Percentiles rank a stretch among this genome's conserved stretches.
Conservation (phyloP, 2,888 invertebrate species). For the Caradrina clavipalpis region DNA sequence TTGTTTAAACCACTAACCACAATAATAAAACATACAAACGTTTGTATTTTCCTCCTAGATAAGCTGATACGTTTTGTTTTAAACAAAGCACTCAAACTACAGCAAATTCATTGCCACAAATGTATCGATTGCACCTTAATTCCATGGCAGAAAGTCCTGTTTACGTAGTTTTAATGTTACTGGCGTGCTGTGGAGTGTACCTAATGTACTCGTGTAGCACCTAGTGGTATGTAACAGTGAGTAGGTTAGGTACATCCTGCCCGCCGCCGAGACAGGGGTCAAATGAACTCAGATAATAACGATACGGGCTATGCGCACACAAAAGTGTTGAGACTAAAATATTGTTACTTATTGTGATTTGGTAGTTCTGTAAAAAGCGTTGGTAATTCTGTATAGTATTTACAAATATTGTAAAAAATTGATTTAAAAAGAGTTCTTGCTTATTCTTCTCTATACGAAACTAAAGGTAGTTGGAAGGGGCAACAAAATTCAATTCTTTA, state of each 20-base stretch:
- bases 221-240: conserved; percentile 42
- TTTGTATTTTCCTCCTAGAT: conserved; percentile 39
- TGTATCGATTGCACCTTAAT: not conserved
- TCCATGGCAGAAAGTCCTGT: not conserved
- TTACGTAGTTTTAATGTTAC: not conserved
- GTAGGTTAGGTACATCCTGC: conserved; percentile 69
- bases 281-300: conserved; percentile 76
- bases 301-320: conserved; percentile 49
- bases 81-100: conserved; percentile 1
- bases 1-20: conserved; percentile 1
- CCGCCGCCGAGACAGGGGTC: conserved; percentile 74
- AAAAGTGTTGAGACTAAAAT: conserved; percentile 55
- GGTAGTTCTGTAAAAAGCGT: no score
- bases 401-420: no score
- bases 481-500: no score
- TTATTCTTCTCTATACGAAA: no score
- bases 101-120: not conserved
- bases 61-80: conserved; percentile 8
- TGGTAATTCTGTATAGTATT: no score
- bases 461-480: no score
- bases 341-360: no score
- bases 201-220: conserved; percentile 28
- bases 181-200: conserved; percentile 16
- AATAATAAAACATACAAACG: not conserved
- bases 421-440: no score